A percentile compares a stretch with the other conserved stretches of the same genome.
Evolutionary conservation across 2,888 invertebrate genomes (phyloP).

Genomic region (Drosophila pseudotakahashii): DNA sequence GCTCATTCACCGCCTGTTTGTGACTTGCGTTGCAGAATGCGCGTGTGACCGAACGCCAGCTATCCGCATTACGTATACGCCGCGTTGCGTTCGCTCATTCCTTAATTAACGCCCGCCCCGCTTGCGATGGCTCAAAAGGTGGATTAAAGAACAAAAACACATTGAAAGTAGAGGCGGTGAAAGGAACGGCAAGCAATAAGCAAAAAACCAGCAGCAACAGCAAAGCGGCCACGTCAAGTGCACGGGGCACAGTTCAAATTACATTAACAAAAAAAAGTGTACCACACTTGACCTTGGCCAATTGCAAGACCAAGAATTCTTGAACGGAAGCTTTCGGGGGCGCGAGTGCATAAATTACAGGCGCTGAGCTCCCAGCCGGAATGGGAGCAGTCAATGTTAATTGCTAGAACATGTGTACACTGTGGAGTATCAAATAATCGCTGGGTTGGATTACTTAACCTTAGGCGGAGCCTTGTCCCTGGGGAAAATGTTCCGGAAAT

Average conservation of each 20-base stretch:
- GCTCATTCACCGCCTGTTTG: slow-evolving; percentile 50
- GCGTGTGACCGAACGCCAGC: slow-evolving; percentile 68
- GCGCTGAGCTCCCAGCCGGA: slow-evolving; percentile 12
- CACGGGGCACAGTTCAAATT: slow-evolving; percentile 45
- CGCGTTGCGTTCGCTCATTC: slow-evolving; percentile 51
- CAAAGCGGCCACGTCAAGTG: slow-evolving; percentile 30
- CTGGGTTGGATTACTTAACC: slow-evolving; percentile 26
- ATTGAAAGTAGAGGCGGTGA: not conserved
- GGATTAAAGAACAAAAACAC: slow-evolving; percentile 34
- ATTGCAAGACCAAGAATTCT: slow-evolving; percentile 29
- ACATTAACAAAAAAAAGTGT: slow-evolving; percentile 45
- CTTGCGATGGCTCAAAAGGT: slow-evolving; percentile 38
- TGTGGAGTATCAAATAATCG: slow-evolving; percentile 33
- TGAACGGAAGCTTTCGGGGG: slow-evolving; percentile 13
- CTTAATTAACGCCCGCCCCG: slow-evolving; percentile 62
- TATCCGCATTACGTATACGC: slow-evolving; percentile 73
- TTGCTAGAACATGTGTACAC: slow-evolving; percentile 36
- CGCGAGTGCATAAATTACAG: slow-evolving; percentile 37
- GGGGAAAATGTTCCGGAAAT: slow-evolving; percentile 3
- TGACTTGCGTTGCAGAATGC: slow-evolving; percentile 57
- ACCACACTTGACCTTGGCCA: slow-evolving; percentile 52
- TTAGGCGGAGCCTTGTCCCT: slow-evolving; percentile 27
- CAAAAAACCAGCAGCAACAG: not conserved
- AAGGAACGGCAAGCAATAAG: slow-evolving; percentile 31
- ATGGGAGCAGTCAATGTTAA: slow-evolving; percentile 47